Evolutionary conservation across 2,888 invertebrate species (phyloP), one percentile per base, ranked within the genome.

Genomic region (Trichopoda pennipes): DNA sequence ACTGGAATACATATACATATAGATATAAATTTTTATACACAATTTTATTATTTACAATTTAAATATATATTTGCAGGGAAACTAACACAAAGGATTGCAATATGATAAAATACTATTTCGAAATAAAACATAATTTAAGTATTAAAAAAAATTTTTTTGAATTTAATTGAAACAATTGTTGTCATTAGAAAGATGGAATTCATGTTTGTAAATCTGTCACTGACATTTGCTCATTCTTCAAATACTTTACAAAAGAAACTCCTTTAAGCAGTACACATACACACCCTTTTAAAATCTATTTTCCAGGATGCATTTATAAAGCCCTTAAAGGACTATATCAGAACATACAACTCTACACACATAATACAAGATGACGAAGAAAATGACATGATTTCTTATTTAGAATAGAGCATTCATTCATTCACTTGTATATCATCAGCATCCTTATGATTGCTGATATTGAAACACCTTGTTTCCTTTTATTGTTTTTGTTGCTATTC

Each of bases 361-460:
- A 21, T 49, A 23, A 3, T 51, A 16, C 6, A 28, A 19, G 51
- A 23, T 42, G 51, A 35, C 44, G 21, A 60, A 32, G 23, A 68
- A 42, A 8, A 56, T 74, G 63, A 78, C 73, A 78, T 78, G 70
- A 76, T 76, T 80, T 61, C 64, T 60, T 76, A 72, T 66, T 80
- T 66, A 14, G 61, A 66, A 76, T 49, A 49, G 47, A 80, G 17
- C 51, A 17, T 55, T 64, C 51, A 17, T 55, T 64, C 51, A 17
- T 55, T 64, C 35, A 58, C 47, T 42, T 21, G 17, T 42, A 60
- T 38, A 60, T 32, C 60, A 28, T 69, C 44, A 28, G 42, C 12
- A 56, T 47, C 16, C 58, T 66, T 58, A 63, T 74, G 60, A 70
- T 74, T 75, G 38, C 38, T 38, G 75, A 28, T 32, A 58, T 42